phyloP scores from a whole-genome alignment of 2,888 invertebrate species.

The Hyalella azteca region DNA sequence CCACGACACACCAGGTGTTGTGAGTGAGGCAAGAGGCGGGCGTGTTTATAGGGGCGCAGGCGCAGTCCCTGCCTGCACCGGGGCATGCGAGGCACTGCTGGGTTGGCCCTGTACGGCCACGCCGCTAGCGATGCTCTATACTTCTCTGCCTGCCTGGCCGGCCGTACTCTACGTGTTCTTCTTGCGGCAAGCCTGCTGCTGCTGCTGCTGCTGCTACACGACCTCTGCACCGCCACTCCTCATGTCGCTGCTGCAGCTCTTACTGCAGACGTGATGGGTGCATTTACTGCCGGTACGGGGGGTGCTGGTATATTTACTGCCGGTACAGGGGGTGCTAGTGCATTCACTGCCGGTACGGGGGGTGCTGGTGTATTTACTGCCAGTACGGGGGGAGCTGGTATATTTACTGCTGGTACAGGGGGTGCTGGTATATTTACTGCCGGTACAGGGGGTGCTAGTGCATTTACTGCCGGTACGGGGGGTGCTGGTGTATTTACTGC shows the following conservation, averaged over 20 bases:
- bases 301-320: not conserved
- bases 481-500: not conserved
- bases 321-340: not conserved
- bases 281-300: not conserved
- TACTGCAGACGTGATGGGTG: not conserved
- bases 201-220: not conserved
- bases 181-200: too few relatives aligned
- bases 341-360: not conserved
- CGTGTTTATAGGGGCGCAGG: constrained; percentile 30
- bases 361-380: not conserved
- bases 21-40: not conserved
- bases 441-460: not conserved
- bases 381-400: not conserved
- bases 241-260: not conserved
- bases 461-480: not conserved
- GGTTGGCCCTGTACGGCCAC: not conserved
- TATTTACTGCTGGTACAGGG: not conserved
- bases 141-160: not conserved
- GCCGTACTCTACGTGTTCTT: not conserved
- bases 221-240: not conserved
- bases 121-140: not conserved
- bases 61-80: constrained; percentile 27
- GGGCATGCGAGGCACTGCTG: constrained; percentile 17
- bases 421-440: not conserved
- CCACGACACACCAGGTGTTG: not conserved